Evolutionary conservation across 2,888 invertebrate species (phyloP).

Genomic region (Tridacna crocea): DNA sequence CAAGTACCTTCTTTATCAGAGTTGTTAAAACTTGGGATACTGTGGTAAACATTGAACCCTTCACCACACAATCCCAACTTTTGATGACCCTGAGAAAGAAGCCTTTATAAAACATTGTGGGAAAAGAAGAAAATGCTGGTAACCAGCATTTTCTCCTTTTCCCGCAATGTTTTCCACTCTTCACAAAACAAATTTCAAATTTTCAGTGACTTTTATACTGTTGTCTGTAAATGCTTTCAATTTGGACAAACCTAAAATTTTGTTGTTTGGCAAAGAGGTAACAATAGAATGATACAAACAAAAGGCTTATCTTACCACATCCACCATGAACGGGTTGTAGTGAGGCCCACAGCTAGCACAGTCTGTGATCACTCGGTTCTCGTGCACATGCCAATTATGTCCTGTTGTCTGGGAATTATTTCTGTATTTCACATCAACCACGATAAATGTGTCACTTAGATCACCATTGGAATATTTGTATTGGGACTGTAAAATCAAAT

Average conservation of each 20-base stretch:
- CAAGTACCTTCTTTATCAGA: too few species aligned
- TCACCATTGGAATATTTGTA: constrained; percentile 92
- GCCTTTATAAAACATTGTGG: constrained; percentile 5
- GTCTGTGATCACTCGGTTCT: constrained; percentile 54
- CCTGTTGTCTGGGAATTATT: constrained; percentile 77
- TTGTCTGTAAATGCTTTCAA: too few species aligned
- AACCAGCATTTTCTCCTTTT: background rate
- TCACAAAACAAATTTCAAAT: too few species aligned
- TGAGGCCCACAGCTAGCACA: constrained; percentile 92
- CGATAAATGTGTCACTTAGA: constrained; percentile 94
- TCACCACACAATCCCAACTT: too few species aligned
- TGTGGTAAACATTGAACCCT: too few species aligned
- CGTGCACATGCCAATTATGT: constrained; percentile 92
- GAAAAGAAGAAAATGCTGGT: background rate
- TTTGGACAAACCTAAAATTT: too few species aligned
- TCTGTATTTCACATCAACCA: constrained; percentile 91
- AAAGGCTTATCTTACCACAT: constrained; percentile 83
- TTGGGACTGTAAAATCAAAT: constrained; percentile 88
- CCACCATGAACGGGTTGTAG: constrained; percentile 93
- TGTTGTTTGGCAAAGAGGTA: too few species aligned
- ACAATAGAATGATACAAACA: too few species aligned
- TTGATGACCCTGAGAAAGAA: background rate
- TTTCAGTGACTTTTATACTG: too few species aligned
- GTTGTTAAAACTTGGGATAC: too few species aligned
- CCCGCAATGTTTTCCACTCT: background rate